Percentiles rank a stretch among this genome's conserved stretches.
Evolutionary conservation across 2,113 vertebrate genomes (phyloP).

Genomic region (Nothoprocta pentlandii): DNA sequence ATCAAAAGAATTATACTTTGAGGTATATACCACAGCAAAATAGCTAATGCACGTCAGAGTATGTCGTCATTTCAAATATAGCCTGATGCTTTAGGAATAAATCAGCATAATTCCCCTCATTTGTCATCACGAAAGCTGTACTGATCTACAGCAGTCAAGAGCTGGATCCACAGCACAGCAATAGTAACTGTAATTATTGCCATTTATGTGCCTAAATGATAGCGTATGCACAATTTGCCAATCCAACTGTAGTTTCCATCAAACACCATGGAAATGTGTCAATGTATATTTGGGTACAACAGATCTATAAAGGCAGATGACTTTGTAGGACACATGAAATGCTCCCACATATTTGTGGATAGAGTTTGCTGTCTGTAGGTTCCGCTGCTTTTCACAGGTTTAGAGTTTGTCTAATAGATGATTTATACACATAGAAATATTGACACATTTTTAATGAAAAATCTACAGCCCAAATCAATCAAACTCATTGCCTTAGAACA

Average conservation of each 20-base stretch:
- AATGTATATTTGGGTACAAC: background rate
- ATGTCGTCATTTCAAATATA: background rate
- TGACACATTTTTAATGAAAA: background rate
- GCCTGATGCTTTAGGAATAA: background rate
- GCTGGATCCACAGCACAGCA: background rate
- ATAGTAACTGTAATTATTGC: background rate
- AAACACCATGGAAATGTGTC: background rate
- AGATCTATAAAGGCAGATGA: background rate
- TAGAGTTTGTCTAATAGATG: background rate
- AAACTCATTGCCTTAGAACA: background rate
- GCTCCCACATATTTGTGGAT: rapidly evolving
- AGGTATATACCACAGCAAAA: background rate
- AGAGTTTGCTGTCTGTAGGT: background rate
- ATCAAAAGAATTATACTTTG: background rate
- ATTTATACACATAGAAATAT: background rate
- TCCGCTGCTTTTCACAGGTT: background rate
- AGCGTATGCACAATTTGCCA: background rate
- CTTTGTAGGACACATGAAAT: rapidly evolving
- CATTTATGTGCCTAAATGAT: background rate
- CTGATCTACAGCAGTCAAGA: background rate
- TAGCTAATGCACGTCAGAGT: background rate
- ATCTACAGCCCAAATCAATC: background rate
- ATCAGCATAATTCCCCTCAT: background rate
- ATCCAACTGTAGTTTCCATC: background rate
- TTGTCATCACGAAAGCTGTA: background rate